These are phyloP conservation scores for Pristionchus mayeri DNA, from an alignment of 2,888 invertebrate species.

Conservation along the genomic window DNA sequence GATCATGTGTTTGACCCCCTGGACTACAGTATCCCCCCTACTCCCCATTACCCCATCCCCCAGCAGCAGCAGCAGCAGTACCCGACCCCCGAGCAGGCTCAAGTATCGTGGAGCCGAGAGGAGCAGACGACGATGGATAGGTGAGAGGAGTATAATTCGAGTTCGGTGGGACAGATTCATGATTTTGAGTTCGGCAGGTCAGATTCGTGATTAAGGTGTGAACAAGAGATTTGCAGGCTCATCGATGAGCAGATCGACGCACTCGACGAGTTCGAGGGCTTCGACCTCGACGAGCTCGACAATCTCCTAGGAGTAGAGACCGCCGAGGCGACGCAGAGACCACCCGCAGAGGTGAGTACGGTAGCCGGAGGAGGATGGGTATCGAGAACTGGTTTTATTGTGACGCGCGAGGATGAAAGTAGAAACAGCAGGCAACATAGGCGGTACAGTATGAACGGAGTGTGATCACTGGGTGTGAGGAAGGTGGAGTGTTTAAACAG, in stretches of 20 bases:
- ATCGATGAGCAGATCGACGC: conserved; percentile 7
- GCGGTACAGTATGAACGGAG: background rate
- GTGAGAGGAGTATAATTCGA: no score
- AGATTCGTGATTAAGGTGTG: background rate
- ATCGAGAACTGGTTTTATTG: background rate
- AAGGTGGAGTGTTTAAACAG: no score
- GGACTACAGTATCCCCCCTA: background rate
- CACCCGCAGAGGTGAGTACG: background rate
- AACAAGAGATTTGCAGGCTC: background rate
- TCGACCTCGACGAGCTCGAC: conserved; percentile 40
- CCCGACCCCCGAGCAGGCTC: conserved; percentile 12
- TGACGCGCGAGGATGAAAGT: background rate
- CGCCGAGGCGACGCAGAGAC: background rate
- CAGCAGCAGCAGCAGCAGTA: conserved; percentile 33
- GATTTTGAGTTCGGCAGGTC: no score
- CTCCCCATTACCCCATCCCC: background rate
- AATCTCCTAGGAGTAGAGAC: background rate
- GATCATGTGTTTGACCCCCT: conserved; percentile 34
- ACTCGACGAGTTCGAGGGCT: conserved; percentile 22
- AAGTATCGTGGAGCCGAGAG: conserved; percentile 17
- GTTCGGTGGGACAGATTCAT: no score
- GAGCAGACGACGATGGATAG: conserved; percentile 37
- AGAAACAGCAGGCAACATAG: no score
- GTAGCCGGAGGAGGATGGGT: background rate
- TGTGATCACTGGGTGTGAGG: no score